Evolutionary conservation across 1,140 invertebrate species (phyloP), one percentile per base, ranked within the genome.

Genomic region (Drosophila repleta): DNA sequence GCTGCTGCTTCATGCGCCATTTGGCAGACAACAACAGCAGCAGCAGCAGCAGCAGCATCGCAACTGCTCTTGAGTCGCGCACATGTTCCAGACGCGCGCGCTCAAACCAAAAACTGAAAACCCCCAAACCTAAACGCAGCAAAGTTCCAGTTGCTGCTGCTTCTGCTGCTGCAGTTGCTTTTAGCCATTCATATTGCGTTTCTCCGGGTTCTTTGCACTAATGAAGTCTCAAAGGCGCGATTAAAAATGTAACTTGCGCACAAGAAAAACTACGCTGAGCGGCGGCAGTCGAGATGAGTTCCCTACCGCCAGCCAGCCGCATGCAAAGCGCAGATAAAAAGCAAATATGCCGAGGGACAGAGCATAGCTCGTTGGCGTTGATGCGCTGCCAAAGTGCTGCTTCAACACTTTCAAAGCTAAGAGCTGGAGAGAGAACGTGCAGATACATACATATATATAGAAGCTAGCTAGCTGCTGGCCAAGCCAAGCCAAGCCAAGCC

Each of bases 181-280:
- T 72, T 66, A 65, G 69, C 45, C 51, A 64, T 82, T 78, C 60
- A 70, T 57, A 81, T 66, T 72, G 45, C 58, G 65, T 62, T 56
- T 39, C 57, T 65, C 41, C 55, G 49, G 49, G 49, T 41, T 29
- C 45, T 71, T 79, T 45, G 73, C 83, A 88, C 83, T 88, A 88
- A 88, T 88, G 83, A 88, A 88, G 83, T 88, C 83, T 88, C 83
- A 88, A 88, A 88, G 83, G 83, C 83, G 83, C 83, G 83, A 88
- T 88, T 88, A 88, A 87, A 88, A 88, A 88, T 88, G 83, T 88
- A 88, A 88, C 83, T 88, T 88, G 72, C 69, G 83, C 75, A 63
- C 53, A 73, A 81, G 58, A 85, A 70, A 73, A 72, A 78, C 57
- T 67, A 67, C 51, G 53, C 58, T 58, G 63, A 75, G 60, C 60